Percentiles rank a stretch among this genome's conserved stretches.
These are phyloP conservation scores for Polydrusus cervinus DNA, from an alignment of 2,888 invertebrate species.

Conservation along the genomic window DNA sequence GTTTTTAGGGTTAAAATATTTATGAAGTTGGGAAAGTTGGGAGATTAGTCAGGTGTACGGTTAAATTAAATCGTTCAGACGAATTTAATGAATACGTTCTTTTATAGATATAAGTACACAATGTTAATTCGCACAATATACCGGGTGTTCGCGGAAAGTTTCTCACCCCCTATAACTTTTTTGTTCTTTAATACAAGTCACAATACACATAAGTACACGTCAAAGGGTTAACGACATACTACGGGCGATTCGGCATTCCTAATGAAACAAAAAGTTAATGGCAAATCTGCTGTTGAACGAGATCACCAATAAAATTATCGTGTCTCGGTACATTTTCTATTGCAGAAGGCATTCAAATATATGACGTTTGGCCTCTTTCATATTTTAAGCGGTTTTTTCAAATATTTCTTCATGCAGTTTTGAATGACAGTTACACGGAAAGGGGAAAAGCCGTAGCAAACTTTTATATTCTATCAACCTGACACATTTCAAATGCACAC, in stretches of 20 bases:
- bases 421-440: slow-evolving; percentile 5
- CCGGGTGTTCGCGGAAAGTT: no score
- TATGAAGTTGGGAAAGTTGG: slow-evolving; percentile 17
- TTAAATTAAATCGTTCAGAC: neutral
- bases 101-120: neutral
- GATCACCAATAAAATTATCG: no score
- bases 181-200: no score
- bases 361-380: neutral
- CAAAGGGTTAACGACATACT: no score
- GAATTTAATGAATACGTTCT: neutral
- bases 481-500: slow-evolving; percentile 26
- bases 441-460: neutral
- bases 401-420: neutral
- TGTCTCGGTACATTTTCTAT: no score
- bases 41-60: neutral
- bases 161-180: no score
- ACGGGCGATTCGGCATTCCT: no score
- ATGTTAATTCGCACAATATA: no score
- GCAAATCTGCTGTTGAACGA: no score
- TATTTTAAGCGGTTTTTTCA: neutral
- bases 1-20: slow-evolving; percentile 8
- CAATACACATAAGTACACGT: no score
- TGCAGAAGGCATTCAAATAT: no score
- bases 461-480: slow-evolving; percentile 7
- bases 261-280: no score